phyloP scores from a whole-genome alignment of 2,797 vertebrate genomes.

The Buphagus erythrorhynchus region DNA sequence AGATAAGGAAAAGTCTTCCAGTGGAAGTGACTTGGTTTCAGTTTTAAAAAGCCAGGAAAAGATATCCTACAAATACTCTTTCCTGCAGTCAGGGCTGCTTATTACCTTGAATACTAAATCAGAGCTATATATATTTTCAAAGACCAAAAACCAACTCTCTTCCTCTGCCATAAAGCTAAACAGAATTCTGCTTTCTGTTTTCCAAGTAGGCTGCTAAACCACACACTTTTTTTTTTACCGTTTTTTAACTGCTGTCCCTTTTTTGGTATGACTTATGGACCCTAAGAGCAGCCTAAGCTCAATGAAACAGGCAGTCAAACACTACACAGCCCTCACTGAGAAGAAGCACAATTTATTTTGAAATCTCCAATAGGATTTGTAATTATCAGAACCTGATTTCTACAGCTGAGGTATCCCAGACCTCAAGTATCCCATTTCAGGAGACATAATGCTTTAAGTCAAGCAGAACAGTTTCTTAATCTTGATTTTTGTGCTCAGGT shows the following conservation, averaged over 20 bases:
- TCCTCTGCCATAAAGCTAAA: background rate
- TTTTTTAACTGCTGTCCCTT: background rate
- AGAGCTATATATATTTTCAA: background rate
- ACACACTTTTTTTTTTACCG: background rate
- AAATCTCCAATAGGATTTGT: background rate
- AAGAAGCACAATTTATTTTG: background rate
- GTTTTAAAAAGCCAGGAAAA: background rate
- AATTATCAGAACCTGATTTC: background rate
- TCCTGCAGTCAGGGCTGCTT: background rate
- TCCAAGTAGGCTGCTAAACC: background rate
- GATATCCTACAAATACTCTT: background rate
- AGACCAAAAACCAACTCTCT: background rate
- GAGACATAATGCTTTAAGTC: background rate
- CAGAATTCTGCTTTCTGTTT: background rate
- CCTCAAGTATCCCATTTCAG: background rate
- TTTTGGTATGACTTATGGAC: background rate
- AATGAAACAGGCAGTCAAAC: background rate
- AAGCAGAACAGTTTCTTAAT: conserved; percentile 11
- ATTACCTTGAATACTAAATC: background rate
- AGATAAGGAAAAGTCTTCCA: background rate
- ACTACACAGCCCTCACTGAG: background rate
- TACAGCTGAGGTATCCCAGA: background rate
- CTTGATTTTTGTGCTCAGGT: conserved; percentile 20
- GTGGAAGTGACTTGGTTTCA: background rate
- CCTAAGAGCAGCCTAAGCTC: background rate